phyloP scores from a whole-genome alignment of 2,113 vertebrate genomes.

The Odobenus rosmarus region DNA sequence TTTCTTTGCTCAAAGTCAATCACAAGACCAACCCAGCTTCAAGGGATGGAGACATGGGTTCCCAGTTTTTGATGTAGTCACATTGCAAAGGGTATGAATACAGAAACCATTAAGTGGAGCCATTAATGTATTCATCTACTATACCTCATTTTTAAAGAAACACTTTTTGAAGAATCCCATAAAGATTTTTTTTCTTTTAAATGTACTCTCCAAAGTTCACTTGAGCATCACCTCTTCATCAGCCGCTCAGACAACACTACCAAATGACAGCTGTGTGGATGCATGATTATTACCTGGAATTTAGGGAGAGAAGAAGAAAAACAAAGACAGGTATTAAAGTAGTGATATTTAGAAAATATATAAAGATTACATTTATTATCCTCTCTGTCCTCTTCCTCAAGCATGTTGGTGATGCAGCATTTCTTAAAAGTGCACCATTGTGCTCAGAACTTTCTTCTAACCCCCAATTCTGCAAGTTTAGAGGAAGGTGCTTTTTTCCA shows the following conservation, averaged over 20 bases:
- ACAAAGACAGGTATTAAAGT: neutral
- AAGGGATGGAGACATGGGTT: neutral
- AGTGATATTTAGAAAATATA: neutral
- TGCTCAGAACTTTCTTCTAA: neutral
- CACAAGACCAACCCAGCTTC: neutral
- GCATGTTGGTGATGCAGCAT: neutral
- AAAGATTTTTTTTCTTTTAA: neutral
- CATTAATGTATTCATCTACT: neutral
- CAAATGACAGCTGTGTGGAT: neutral
- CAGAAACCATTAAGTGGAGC: neutral
- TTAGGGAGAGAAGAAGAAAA: neutral
- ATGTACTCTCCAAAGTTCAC: neutral
- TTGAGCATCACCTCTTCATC: neutral
- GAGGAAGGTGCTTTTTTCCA: neutral
- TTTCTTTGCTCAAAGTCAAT: constrained; percentile 1
- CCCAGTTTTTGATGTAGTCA: neutral
- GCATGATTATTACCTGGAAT: neutral
- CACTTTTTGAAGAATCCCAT: neutral
- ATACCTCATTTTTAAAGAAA: neutral
- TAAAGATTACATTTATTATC: neutral
- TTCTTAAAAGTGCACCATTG: neutral
- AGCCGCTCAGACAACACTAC: neutral
- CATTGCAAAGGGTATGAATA: neutral
- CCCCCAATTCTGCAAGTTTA: neutral
- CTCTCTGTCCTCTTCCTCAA: neutral